These are phyloP conservation scores for Sinelater perroti DNA, from an alignment of 2,888 invertebrate species.

Conservation along the genomic window DNA sequence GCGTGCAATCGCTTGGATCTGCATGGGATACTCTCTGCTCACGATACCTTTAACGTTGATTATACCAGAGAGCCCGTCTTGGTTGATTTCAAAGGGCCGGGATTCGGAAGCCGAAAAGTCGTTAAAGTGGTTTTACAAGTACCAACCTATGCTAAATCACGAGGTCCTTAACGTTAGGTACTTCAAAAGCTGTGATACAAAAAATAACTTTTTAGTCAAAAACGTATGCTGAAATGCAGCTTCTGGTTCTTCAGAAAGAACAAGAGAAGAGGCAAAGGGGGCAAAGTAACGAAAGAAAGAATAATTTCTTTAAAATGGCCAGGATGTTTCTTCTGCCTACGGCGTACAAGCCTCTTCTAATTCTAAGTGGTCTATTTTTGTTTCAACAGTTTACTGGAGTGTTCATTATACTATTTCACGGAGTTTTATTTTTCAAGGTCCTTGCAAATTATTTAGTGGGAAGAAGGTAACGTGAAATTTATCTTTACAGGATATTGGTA, in stretches of 20 bases:
- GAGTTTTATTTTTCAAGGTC: constrained; percentile 67
- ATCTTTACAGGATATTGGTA: constrained; percentile 61
- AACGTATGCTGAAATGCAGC: not conserved
- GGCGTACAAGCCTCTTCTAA: constrained; percentile 66
- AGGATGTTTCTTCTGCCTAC: constrained; percentile 64
- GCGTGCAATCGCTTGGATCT: constrained; percentile 65
- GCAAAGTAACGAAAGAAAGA: constrained; percentile 56
- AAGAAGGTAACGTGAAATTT: not conserved
- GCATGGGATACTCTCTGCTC: constrained; percentile 61
- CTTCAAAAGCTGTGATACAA: not conserved
- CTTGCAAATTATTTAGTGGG: not conserved
- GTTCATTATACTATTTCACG: constrained; percentile 69
- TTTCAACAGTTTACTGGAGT: constrained; percentile 70
- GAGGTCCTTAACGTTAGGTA: not conserved
- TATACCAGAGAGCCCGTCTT: constrained; percentile 73
- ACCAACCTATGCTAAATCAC: constrained; percentile 54
- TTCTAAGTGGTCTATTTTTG: constrained; percentile 65
- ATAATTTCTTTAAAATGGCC: too few species aligned
- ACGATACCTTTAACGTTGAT: constrained; percentile 62
- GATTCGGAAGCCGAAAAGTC: constrained; percentile 68
- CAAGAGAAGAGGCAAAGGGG: constrained; percentile 55
- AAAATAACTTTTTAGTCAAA: not conserved
- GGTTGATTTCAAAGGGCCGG: constrained; percentile 66
- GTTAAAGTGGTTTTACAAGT: constrained; percentile 65
- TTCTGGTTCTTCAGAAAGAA: constrained; percentile 63